These are phyloP conservation scores for Lagocephalus sceleratus DNA, from an alignment of 2,797 vertebrate genomes.

Conservation along the genomic window DNA sequence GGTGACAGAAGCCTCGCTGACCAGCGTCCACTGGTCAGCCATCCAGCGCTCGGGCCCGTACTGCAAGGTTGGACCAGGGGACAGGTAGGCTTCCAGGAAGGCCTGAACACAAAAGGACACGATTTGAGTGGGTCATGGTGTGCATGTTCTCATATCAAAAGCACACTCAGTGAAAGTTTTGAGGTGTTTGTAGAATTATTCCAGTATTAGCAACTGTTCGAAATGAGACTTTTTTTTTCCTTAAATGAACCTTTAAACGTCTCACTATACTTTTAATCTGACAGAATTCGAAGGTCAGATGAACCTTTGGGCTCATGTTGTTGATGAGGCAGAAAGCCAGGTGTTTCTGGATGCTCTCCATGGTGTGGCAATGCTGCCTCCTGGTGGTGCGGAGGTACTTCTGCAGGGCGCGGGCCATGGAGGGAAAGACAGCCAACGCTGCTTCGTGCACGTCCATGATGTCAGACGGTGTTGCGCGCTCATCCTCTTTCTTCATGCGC, in stretches of 20 bases:
- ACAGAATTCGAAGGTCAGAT: background rate
- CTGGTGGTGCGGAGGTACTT: constrained; percentile 96
- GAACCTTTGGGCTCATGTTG: constrained; percentile 96
- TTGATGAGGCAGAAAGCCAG: constrained; percentile 92
- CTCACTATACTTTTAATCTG: background rate
- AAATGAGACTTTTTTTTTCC: too few species aligned
- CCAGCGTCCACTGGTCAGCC: constrained; percentile 89
- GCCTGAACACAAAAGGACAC: constrained; percentile 72
- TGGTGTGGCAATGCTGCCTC: constrained; percentile 96
- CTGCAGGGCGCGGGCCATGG: constrained; percentile 93
- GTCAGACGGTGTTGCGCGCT: constrained; percentile 86
- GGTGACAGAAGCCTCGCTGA: constrained; percentile 93
- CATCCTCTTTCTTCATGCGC: constrained; percentile 86
- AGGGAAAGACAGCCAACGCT: constrained; percentile 93
- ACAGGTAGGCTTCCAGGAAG: constrained; percentile 93
- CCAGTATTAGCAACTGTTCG: too few species aligned
- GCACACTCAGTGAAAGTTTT: too few species aligned
- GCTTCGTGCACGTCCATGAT: constrained; percentile 94
- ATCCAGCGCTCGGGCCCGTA: constrained; percentile 91
- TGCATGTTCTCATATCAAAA: too few species aligned
- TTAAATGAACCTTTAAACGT: background rate
- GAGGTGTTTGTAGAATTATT: too few species aligned
- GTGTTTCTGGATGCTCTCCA: constrained; percentile 98
- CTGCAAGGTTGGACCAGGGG: constrained; percentile 87
- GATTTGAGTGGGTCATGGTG: too few species aligned